Conservation (phyloP, 2,113 vertebrate species). For the Genyomyrus donnyi region DNA sequence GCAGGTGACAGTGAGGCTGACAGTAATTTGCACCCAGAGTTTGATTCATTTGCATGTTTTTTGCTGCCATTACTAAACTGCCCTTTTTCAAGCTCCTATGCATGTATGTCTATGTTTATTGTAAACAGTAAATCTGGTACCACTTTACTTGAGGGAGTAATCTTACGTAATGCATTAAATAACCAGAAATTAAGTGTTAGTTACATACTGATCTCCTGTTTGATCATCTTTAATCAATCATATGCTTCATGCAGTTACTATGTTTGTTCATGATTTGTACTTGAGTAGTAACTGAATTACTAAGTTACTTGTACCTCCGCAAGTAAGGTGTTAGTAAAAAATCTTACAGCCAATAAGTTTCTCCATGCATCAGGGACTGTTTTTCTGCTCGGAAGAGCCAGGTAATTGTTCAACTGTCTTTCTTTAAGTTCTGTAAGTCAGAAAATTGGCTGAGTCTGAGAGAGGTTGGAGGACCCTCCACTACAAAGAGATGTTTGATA, state of each 20-base stretch:
- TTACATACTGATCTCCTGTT: neutral
- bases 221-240: neutral
- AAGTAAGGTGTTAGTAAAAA: neutral
- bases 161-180: neutral
- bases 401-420: slow-evolving; percentile 19
- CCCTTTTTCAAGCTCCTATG: neutral
- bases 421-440: slow-evolving; percentile 13
- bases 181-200: neutral
- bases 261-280: neutral
- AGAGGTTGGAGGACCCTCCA: slow-evolving; percentile 32
- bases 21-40: neutral
- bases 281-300: neutral
- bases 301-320: neutral
- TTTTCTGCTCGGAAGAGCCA: slow-evolving; percentile 21
- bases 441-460: slow-evolving; percentile 37
- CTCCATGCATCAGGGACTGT: slow-evolving; percentile 25
- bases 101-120: neutral
- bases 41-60: neutral
- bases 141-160: neutral
- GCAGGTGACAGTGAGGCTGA: neutral
- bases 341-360: neutral
- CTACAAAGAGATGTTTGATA: slow-evolving; percentile 55
- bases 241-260: neutral
- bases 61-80: neutral
- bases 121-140: neutral